Percentiles rank a stretch among this genome's conserved stretches.
These are phyloP conservation scores for Alentia gelatinosa DNA, from an alignment of 2,888 invertebrate species.

Conservation along the genomic window DNA sequence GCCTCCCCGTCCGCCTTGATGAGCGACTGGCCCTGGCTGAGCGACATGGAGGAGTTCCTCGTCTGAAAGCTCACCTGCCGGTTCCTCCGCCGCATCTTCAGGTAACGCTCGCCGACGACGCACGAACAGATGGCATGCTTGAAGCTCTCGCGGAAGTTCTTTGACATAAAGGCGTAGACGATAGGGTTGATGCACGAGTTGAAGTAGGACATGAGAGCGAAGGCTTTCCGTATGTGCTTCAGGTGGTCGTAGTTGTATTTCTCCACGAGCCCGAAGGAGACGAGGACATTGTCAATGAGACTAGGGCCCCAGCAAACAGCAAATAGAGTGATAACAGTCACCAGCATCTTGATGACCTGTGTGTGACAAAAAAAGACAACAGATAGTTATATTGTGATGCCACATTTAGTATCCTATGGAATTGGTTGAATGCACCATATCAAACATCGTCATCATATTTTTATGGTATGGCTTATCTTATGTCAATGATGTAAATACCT, in stretches of 20 bases:
- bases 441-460: no score
- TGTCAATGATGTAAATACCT: no score
- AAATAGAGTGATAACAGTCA: constrained; percentile 86
- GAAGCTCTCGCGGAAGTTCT: constrained; percentile 84
- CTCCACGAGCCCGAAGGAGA: constrained; percentile 83
- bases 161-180: constrained; percentile 88
- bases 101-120: constrained; percentile 44
- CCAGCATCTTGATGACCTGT: constrained; percentile 88
- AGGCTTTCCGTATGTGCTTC: constrained; percentile 85
- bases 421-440: no score
- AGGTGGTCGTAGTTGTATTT: constrained; percentile 82
- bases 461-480: no score
- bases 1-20: neutral
- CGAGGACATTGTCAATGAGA: constrained; percentile 85
- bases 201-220: constrained; percentile 86
- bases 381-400: no score
- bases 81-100: constrained; percentile 32
- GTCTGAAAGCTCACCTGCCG: constrained; percentile 59
- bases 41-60: constrained; percentile 35
- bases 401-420: no score
- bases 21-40: constrained; percentile 10
- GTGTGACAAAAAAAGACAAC: no score
- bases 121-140: constrained; percentile 71
- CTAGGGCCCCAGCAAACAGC: constrained; percentile 87
- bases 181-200: constrained; percentile 89